These are phyloP conservation scores for Sphaeridia pumilis DNA, from an alignment of 2,888 invertebrate genomes.

Conservation along the genomic window DNA sequence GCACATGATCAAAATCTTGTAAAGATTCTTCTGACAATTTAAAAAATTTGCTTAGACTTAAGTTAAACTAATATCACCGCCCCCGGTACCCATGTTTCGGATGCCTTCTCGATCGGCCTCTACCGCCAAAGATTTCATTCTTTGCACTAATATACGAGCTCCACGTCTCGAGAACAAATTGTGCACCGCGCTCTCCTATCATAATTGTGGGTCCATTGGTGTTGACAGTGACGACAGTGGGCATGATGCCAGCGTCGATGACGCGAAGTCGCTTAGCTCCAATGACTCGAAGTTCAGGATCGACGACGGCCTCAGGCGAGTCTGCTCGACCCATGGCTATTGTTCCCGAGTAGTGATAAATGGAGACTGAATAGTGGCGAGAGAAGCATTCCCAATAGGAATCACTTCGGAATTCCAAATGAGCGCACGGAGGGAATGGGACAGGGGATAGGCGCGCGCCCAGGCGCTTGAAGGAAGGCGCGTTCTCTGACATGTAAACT, in stretches of 20 bases:
- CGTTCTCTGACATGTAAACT: constrained; percentile 32
- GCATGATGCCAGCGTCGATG: constrained; percentile 31
- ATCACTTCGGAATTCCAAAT: constrained; percentile 25
- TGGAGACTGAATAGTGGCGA: constrained; percentile 27
- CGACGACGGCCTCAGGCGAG: constrained; percentile 24
- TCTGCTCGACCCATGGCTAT: constrained; percentile 14
- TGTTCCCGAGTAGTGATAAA: constrained; percentile 22
- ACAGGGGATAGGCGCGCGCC: constrained; percentile 22
- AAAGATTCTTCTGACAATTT: no score
- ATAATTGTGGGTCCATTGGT: constrained; percentile 26
- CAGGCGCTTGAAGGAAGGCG: constrained; percentile 24
- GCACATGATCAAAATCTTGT: no score
- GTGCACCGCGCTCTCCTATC: constrained; percentile 14
- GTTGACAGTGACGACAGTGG: constrained; percentile 28
- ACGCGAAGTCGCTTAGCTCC: constrained; percentile 30
- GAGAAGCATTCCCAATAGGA: constrained; percentile 33
- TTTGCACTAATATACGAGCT: not conserved
- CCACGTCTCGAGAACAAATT: constrained; percentile 3
- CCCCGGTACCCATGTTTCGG: no score
- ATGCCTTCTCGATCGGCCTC: no score
- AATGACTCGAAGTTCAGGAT: constrained; percentile 27
- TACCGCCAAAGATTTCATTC: no score
- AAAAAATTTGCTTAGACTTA: no score
- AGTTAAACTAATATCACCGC: no score
- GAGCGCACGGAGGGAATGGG: constrained; percentile 25